A percentile compares a stretch with the other conserved stretches of the same genome.
phyloP scores from a whole-genome alignment of 2,888 invertebrate species.

The Teinopalpus imperialis region DNA sequence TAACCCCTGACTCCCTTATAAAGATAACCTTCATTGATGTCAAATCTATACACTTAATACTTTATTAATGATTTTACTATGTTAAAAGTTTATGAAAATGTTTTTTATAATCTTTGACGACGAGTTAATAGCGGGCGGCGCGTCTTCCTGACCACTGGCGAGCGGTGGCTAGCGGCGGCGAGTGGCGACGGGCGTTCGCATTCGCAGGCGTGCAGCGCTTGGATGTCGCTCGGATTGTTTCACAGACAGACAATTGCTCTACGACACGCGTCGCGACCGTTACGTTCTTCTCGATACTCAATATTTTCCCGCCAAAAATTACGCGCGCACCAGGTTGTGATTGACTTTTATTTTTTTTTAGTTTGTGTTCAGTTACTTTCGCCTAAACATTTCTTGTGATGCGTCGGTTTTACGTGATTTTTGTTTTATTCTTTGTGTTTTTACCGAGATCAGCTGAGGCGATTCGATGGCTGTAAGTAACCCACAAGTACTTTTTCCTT shows the following conservation, averaged over 20 bases:
- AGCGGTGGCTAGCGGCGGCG: slow-evolving; percentile 44
- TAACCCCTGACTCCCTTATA: too few species aligned
- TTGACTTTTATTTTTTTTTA: slow-evolving; percentile 31
- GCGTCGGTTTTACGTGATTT: slow-evolving; percentile 69
- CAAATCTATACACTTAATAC: too few species aligned
- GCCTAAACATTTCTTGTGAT: slow-evolving; percentile 52
- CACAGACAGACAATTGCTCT: slow-evolving; percentile 55
- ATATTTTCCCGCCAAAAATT: slow-evolving; percentile 66
- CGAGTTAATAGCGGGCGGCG: slow-evolving; percentile 28
- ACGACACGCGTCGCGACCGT: slow-evolving; percentile 43
- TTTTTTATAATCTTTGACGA: slow-evolving; percentile 23
- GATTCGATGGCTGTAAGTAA: slow-evolving; percentile 78
- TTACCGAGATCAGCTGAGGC: slow-evolving; percentile 66
- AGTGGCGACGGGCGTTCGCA: slow-evolving; percentile 36
- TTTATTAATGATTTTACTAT: too few species aligned
- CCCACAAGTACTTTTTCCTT: neutral
- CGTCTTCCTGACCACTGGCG: slow-evolving; percentile 61
- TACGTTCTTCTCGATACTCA: slow-evolving; percentile 29
- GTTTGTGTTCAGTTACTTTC: slow-evolving; percentile 22
- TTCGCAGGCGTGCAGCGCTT: slow-evolving; percentile 38
- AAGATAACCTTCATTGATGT: too few species aligned
- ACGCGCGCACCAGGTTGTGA: slow-evolving; percentile 36
- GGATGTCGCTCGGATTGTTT: slow-evolving; percentile 52
- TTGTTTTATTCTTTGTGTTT: slow-evolving; percentile 75
- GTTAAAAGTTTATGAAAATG: neutral